Percentiles rank a stretch among this genome's conserved stretches.
Conservation (phyloP, 1,140 invertebrate species). For the Drosophila quadrilineata region DNA sequence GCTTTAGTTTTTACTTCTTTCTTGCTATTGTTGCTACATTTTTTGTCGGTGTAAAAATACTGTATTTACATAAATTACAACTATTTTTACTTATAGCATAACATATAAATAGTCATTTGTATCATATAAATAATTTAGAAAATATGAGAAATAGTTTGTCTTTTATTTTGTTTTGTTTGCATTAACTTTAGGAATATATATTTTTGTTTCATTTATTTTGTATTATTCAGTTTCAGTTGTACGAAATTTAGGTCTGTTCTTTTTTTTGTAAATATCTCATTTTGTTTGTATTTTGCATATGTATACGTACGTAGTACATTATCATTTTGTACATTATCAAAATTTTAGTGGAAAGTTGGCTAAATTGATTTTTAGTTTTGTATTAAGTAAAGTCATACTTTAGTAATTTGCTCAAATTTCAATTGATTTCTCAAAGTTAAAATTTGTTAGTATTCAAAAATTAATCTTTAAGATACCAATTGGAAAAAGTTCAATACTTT, state of each 20-base stretch:
- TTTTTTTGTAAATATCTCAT: conserved; percentile 61
- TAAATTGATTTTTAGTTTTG: conserved; percentile 23
- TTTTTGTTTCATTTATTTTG: conserved; percentile 55
- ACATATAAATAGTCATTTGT: conserved; percentile 73
- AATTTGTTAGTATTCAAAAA: no score
- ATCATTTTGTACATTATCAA: conserved; percentile 69
- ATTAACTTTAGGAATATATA: conserved; percentile 74
- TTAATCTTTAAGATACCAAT: not conserved
- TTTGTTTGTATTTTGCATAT: conserved; percentile 43
- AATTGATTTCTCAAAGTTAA: no score
- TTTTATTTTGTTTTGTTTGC: no score
- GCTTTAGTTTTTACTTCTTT: conserved; percentile 37
- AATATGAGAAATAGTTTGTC: conserved; percentile 78
- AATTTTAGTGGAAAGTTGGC: conserved; percentile 35
- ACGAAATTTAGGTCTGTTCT: conserved; percentile 60
- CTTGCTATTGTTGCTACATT: conserved; percentile 37
- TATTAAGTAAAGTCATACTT: conserved; percentile 47
- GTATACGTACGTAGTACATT: conserved; percentile 44
- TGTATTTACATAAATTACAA: conserved; percentile 73
- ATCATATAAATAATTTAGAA: conserved; percentile 78
- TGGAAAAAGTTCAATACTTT: no score
- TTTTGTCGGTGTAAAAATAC: conserved; percentile 67
- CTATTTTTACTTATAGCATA: conserved; percentile 69
- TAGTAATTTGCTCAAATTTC: not conserved
- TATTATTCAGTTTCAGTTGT: conserved; percentile 63